Conservation (phyloP, 1,140 invertebrate species). For the Atta texana region DNA sequence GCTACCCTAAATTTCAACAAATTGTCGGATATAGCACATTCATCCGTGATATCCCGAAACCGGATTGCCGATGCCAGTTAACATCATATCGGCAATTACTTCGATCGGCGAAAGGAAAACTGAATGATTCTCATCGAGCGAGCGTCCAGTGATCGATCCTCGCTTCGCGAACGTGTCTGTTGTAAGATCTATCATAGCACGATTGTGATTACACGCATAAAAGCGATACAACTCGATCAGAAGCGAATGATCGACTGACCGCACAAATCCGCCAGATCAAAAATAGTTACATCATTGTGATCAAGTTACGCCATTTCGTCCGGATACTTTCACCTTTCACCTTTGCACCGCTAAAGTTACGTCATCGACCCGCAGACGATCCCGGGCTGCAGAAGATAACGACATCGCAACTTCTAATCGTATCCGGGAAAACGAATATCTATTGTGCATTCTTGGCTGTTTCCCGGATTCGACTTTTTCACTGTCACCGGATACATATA, state of each 20-base stretch:
- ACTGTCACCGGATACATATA: slow-evolving; percentile 8
- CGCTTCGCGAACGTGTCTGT: background rate
- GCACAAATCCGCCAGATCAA: background rate
- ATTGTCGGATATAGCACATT: slow-evolving; percentile 34
- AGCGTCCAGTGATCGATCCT: background rate
- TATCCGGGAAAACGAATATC: background rate
- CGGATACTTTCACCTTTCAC: slow-evolving; percentile 41
- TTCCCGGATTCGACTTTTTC: slow-evolving; percentile 24
- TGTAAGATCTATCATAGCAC: background rate
- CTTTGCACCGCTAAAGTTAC: slow-evolving; percentile 22
- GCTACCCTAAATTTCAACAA: slow-evolving; percentile 72
- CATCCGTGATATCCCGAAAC: background rate
- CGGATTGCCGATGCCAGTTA: slow-evolving; percentile 36
- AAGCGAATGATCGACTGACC: too few relatives aligned
- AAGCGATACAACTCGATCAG: too few relatives aligned
- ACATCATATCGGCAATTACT: background rate
- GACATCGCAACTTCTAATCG: background rate
- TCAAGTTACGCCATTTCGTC: background rate
- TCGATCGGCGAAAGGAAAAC: background rate
- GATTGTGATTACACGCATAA: background rate
- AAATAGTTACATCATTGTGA: background rate
- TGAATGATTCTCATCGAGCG: background rate
- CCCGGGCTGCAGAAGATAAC: background rate
- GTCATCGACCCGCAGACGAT: slow-evolving; percentile 3
- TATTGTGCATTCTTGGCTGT: background rate